Conservation (phyloP, 2,888 invertebrate genomes). For the Punctoribates punctum region DNA sequence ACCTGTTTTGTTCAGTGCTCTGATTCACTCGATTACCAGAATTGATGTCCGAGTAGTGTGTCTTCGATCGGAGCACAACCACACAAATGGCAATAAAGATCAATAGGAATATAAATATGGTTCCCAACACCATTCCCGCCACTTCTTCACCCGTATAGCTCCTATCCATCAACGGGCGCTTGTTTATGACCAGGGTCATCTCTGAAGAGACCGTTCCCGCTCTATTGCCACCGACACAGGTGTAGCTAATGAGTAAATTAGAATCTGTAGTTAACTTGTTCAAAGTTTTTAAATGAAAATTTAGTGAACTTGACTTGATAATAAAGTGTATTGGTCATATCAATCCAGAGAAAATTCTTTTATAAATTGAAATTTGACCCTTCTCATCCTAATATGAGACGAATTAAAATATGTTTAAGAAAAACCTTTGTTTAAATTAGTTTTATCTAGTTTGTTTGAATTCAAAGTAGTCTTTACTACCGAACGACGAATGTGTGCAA, state of each 20-base stretch:
- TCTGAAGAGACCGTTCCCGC: conserved; percentile 48
- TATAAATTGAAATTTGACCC: too few relatives aligned
- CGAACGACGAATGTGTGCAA: too few relatives aligned
- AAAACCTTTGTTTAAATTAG: too few relatives aligned
- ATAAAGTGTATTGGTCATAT: too few relatives aligned
- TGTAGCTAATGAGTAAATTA: conserved; percentile 35
- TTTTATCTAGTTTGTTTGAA: too few relatives aligned
- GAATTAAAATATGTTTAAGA: too few relatives aligned
- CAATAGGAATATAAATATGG: conserved; percentile 47
- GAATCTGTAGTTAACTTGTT: not conserved
- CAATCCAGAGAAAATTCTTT: too few relatives aligned
- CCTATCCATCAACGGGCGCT: conserved; percentile 37
- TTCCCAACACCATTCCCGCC: conserved; percentile 48
- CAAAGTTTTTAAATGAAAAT: too few relatives aligned
- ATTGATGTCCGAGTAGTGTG: not conserved
- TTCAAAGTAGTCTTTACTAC: too few relatives aligned
- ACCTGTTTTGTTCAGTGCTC: not conserved
- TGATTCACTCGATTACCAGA: not conserved
- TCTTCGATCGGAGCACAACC: conserved; percentile 44
- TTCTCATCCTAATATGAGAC: too few relatives aligned
- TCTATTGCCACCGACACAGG: conserved; percentile 47
- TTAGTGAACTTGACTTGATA: too few relatives aligned
- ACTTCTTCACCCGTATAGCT: conserved; percentile 47
- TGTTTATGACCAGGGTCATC: conserved; percentile 45
- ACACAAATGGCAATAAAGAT: conserved; percentile 47